phyloP scores from a whole-genome alignment of 2,888 invertebrate genomes.

The Petrophora chlorosata region DNA sequence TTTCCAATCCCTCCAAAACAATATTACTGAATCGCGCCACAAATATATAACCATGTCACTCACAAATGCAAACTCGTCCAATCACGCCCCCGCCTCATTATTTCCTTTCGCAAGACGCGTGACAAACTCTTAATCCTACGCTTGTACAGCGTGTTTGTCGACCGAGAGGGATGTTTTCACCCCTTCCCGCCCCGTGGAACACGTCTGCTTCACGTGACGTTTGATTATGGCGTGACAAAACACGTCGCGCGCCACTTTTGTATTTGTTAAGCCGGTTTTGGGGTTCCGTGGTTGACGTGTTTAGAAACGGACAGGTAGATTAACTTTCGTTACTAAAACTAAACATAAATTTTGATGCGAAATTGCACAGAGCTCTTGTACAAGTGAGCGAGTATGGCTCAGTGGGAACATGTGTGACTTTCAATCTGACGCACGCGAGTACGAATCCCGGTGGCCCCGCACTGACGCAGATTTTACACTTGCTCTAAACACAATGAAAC shows the following conservation, averaged over 20 bases:
- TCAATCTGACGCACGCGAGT: too few relatives aligned
- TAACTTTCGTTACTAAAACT: neutral
- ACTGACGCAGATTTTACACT: too few relatives aligned
- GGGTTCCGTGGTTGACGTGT: constrained; percentile 31
- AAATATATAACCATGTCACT: neutral
- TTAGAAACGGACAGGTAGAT: constrained; percentile 12
- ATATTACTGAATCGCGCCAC: neutral
- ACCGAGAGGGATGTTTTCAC: constrained; percentile 24
- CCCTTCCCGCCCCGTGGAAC: constrained; percentile 36
- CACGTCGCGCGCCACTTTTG: constrained; percentile 56
- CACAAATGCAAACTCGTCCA: constrained; percentile 9
- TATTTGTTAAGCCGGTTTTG: constrained; percentile 44
- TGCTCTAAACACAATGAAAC: too few relatives aligned
- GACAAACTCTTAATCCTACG: constrained; percentile 35
- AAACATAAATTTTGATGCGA: too few relatives aligned
- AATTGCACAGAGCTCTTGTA: too few relatives aligned
- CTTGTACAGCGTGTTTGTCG: constrained; percentile 33
- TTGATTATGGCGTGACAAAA: constrained; percentile 62
- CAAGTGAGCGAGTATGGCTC: too few relatives aligned
- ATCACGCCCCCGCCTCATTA: constrained; percentile 19
- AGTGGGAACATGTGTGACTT: too few relatives aligned
- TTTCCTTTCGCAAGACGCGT: constrained; percentile 27
- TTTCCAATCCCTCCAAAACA: too few relatives aligned
- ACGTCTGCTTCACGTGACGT: constrained; percentile 38
- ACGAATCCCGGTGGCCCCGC: too few relatives aligned